Conservation (phyloP, 2,797 vertebrate genomes). For the Sebastes steindachneri region DNA sequence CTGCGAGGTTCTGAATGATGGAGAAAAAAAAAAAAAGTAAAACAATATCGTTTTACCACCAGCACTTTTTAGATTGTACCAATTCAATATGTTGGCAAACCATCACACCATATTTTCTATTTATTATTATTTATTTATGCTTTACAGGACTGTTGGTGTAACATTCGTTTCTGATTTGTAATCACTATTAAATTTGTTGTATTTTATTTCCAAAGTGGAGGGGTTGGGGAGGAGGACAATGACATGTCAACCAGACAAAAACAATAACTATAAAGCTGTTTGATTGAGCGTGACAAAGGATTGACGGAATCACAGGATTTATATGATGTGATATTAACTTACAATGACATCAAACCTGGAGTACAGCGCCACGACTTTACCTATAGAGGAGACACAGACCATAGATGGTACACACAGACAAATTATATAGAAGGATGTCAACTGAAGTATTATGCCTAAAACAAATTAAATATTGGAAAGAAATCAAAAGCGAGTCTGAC, state of each 20-base stretch:
- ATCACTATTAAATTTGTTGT: not conserved
- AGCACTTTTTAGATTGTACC: not conserved
- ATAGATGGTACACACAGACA: not conserved
- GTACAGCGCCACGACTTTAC: constrained; percentile 93
- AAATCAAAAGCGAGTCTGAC: not conserved
- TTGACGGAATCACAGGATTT: not conserved
- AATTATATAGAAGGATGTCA: not conserved
- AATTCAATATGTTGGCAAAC: not conserved
- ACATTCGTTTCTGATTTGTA: not conserved
- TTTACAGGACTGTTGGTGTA: not conserved
- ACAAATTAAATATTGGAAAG: not conserved
- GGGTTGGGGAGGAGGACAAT: not conserved
- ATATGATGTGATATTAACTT: constrained; percentile 71
- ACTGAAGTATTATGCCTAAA: not conserved
- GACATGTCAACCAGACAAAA: not conserved
- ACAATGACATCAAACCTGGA: constrained; percentile 97
- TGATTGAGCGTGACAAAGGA: not conserved
- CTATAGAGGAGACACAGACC: constrained; percentile 71
- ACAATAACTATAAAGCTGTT: not conserved
- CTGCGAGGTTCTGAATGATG: constrained; percentile 90
- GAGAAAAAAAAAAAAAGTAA: not conserved
- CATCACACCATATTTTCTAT: not conserved
- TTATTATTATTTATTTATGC: not conserved
- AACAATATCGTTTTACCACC: not conserved
- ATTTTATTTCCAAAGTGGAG: not conserved